Conservation (phyloP, 1,140 invertebrate genomes). For the Euborellia annulipes region DNA sequence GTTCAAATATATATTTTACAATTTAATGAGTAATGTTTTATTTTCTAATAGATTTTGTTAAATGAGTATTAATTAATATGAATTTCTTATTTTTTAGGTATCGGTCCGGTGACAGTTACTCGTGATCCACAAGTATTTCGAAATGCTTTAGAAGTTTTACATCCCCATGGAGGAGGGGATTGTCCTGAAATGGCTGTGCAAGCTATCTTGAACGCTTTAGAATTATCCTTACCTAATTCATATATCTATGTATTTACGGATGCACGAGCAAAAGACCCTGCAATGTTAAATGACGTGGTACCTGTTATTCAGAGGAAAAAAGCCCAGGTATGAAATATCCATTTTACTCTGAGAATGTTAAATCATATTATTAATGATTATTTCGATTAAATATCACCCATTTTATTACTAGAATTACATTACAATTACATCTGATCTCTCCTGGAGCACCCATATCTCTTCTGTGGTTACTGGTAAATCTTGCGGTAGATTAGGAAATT, state of each 20-base stretch:
- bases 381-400: no score
- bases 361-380: no score
- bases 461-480: no score
- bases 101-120: constrained; percentile 45
- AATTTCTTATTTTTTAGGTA: constrained; percentile 32
- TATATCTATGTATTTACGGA: constrained; percentile 66
- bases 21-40: no score
- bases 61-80: no score
- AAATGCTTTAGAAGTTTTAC: constrained; percentile 34
- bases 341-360: no score
- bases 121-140: constrained; percentile 40
- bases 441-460: no score
- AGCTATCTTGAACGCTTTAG: constrained; percentile 45
- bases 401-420: no score
- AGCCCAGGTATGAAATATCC: constrained; percentile 38
- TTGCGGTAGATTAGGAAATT: no score
- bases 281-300: constrained; percentile 42
- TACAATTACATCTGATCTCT: no score
- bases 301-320: constrained; percentile 51
- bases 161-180: constrained; percentile 53
- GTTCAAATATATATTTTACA: no score
- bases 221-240: constrained; percentile 44
- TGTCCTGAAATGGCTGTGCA: constrained; percentile 55
- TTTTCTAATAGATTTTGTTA: no score
- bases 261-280: constrained; percentile 48